Percentiles rank a stretch among this genome's conserved stretches.
Conservation (phyloP, 2,888 invertebrate genomes). For the Protophormia terraenovae region DNA sequence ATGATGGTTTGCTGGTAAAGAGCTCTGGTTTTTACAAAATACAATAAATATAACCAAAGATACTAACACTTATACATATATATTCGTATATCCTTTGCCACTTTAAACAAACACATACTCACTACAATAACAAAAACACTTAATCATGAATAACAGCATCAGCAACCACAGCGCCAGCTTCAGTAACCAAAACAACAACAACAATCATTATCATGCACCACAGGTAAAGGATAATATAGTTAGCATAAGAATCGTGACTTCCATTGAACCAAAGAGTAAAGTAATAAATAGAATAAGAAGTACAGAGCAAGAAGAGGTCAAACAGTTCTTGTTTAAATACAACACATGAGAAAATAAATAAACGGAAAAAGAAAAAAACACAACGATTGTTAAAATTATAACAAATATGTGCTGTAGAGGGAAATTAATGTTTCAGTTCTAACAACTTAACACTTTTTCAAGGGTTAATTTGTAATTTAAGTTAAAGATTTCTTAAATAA, state of each 20-base stretch:
- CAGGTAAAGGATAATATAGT: conserved; percentile 35
- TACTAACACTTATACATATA: not conserved
- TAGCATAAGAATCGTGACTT: conserved; percentile 39
- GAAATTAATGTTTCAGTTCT: not conserved
- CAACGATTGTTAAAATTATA: not conserved
- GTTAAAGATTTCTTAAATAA: not conserved
- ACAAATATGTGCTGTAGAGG: not conserved
- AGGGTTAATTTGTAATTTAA: not conserved
- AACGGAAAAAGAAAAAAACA: not conserved
- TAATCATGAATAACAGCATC: conserved; percentile 31
- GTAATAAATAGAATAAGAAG: not conserved
- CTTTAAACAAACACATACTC: not conserved
- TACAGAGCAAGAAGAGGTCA: not conserved
- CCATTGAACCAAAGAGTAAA: not conserved
- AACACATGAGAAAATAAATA: not conserved
- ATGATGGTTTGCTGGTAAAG: not conserved
- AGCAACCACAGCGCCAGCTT: conserved; percentile 4
- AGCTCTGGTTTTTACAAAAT: not conserved
- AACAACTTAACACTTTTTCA: conserved; percentile 2
- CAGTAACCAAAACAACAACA: not conserved
- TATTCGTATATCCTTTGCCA: not conserved
- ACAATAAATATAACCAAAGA: not conserved
- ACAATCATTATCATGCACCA: conserved; percentile 29
- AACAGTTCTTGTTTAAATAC: not conserved
- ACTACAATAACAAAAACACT: not conserved